Evolutionary conservation across 2,797 vertebrate genomes (phyloP).

Genomic region (Phataginus tricuspis): DNA sequence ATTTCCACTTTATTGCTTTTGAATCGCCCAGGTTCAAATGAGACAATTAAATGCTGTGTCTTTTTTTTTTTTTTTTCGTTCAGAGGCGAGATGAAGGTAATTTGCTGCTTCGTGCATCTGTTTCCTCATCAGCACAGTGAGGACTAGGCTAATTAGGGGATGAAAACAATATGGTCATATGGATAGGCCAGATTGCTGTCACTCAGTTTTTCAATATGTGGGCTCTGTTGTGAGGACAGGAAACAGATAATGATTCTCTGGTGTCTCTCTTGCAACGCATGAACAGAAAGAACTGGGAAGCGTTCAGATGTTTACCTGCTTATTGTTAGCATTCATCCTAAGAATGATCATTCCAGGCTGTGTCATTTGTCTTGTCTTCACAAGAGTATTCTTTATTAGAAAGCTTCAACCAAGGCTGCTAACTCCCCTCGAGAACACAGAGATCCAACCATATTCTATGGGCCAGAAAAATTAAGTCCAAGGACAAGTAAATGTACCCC

Average conservation of each 20-base stretch:
- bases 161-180: slow-evolving; percentile 90
- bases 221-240: slow-evolving; percentile 81
- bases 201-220: slow-evolving; percentile 84
- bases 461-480: not conserved
- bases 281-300: slow-evolving; percentile 38
- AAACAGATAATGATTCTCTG: slow-evolving; percentile 78
- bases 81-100: slow-evolving; percentile 90
- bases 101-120: slow-evolving; percentile 94
- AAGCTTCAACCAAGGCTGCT: not conserved
- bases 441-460: not conserved
- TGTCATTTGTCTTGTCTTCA: not conserved
- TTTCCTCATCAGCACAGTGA: slow-evolving; percentile 88
- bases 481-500: not conserved
- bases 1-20: slow-evolving; percentile 85
- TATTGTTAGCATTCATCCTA: slow-evolving; percentile 80
- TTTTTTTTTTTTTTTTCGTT: slow-evolving; percentile 85
- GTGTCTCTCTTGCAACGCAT: slow-evolving; percentile 45
- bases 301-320: slow-evolving; percentile 69
- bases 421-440: not conserved
- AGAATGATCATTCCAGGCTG: slow-evolving; percentile 44
- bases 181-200: slow-evolving; percentile 90
- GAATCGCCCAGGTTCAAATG: slow-evolving; percentile 93
- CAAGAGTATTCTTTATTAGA: slow-evolving; percentile 47
- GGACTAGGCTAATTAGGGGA: slow-evolving; percentile 89
- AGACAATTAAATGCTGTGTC: slow-evolving; percentile 92